phyloP scores from a whole-genome alignment of 2,797 vertebrate species.

The Gymnoscopelus braueri region DNA sequence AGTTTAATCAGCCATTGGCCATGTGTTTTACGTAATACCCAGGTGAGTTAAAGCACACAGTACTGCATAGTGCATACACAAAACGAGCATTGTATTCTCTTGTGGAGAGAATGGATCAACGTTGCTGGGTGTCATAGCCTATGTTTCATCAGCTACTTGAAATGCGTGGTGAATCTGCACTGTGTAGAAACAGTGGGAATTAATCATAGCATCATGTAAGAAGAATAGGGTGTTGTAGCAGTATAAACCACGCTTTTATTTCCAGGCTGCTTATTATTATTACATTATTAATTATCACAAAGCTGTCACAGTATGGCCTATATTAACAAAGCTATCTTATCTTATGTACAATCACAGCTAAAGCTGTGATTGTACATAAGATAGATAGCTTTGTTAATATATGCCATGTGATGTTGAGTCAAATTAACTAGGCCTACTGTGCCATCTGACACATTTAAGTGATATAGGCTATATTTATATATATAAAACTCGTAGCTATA shows the following conservation, averaged over 20 bases:
- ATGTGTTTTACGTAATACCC: conserved; percentile 30
- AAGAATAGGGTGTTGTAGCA: conserved; percentile 42
- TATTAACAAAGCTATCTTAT: too few relatives aligned
- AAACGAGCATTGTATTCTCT: conserved; percentile 31
- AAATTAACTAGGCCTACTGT: conserved; percentile 3
- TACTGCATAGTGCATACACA: neutral
- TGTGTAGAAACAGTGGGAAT: conserved; percentile 24
- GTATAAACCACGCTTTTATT: conserved; percentile 42
- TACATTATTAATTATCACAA: conserved; percentile 13
- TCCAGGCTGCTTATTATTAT: conserved; percentile 29
- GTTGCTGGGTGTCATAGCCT: too few relatives aligned
- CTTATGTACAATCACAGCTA: too few relatives aligned
- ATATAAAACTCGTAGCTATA: conserved; percentile 12
- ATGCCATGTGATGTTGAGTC: neutral
- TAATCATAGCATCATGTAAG: conserved; percentile 36
- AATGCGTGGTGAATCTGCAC: neutral
- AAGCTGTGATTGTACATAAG: too few relatives aligned
- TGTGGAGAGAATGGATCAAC: too few relatives aligned
- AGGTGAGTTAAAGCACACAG: conserved; percentile 34
- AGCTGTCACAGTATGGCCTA: conserved; percentile 1
- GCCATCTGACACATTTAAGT: neutral
- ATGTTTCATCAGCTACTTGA: neutral
- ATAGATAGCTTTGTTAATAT: neutral
- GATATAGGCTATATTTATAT: conserved; percentile 13
- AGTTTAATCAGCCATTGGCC: conserved; percentile 70